phyloP scores from a whole-genome alignment of 2,888 invertebrate genomes.

The Hecatera dysodea region DNA sequence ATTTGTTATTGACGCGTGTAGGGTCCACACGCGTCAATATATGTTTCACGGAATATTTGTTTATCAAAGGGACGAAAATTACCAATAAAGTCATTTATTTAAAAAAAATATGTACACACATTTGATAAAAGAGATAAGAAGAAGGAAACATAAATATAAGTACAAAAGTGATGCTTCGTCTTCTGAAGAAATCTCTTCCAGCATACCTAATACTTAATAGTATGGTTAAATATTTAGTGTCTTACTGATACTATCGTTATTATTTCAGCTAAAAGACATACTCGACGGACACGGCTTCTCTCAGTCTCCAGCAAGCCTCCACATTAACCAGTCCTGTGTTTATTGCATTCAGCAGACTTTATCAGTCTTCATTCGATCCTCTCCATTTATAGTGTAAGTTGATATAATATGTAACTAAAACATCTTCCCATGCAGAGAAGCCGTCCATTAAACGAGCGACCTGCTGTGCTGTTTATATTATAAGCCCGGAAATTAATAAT shows the following conservation, averaged over 20 bases:
- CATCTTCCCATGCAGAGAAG: slow-evolving; percentile 4
- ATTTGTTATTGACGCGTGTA: slow-evolving; percentile 9
- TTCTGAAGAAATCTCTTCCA: too few species aligned
- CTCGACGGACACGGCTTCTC: too few species aligned
- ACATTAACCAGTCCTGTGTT: neutral
- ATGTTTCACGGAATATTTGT: neutral
- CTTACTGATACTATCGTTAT: neutral
- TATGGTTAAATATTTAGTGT: too few species aligned
- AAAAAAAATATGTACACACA: too few species aligned
- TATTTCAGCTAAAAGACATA: neutral
- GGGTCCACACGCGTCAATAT: too few species aligned
- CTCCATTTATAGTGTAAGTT: too few species aligned
- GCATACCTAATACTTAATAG: too few species aligned
- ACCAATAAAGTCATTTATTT: neutral
- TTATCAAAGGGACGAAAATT: neutral
- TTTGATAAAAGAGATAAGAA: too few species aligned
- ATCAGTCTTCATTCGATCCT: neutral
- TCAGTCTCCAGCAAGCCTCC: too few species aligned
- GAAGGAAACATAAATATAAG: too few species aligned
- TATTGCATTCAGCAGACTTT: neutral
- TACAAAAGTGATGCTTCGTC: too few species aligned
- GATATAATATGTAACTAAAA: neutral
- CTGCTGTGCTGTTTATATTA: slow-evolving; percentile 26
- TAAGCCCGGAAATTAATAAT: slow-evolving; percentile 9
- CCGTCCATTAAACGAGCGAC: slow-evolving; percentile 1